Evolutionary conservation across 2,797 vertebrate genomes (phyloP), one percentile per base, ranked within the genome.

Genomic region (Gorsachius magnificus): DNA sequence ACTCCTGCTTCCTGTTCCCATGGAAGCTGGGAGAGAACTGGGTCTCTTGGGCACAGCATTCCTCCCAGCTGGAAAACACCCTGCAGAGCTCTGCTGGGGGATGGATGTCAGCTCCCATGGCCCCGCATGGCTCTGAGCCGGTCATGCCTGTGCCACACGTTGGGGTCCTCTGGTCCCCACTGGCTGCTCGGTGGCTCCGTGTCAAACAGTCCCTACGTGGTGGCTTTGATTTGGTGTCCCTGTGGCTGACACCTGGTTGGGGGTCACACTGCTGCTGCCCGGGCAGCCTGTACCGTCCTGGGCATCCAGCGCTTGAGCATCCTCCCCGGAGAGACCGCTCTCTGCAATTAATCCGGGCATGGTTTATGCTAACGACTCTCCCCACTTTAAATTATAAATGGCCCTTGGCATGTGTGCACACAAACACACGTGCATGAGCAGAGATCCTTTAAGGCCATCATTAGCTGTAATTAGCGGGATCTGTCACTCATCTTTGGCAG

Each of bases 401-500:
- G 96, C 96, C 94, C 83, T 94, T 94, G 96, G 95, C 94, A 87
- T 93, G 94, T 94, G 88, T 95, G 90, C 95, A 97, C 91, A 96
- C 96, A 96, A 94, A 91, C 80, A 93, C 91, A 93, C 50, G 64
- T 95, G 95, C 46, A 7, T 7, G 41, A 16, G 1, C 84, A 85
- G 84, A 94, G 92, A 95, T 95, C 95, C 96, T 96, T 97, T 95
- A 96, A 96, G 96, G 96, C 96, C 94, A 97, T 97, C 96, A 95
- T 98, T 98, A 97, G 94, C 96, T 79, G 94, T 97, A 97, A 97
- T 97, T 97, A 98, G 95, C 4, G 0, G 93, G 86, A 94, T 97
- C 96, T 97, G 96, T 97, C 97, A 98, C 93, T 97, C 96, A 97
- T 96, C 94, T 97, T 82, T 96, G 96, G 95, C 96, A 96, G 93